phyloP scores from a whole-genome alignment of 2,797 vertebrate species.

The Danionella dracula region DNA sequence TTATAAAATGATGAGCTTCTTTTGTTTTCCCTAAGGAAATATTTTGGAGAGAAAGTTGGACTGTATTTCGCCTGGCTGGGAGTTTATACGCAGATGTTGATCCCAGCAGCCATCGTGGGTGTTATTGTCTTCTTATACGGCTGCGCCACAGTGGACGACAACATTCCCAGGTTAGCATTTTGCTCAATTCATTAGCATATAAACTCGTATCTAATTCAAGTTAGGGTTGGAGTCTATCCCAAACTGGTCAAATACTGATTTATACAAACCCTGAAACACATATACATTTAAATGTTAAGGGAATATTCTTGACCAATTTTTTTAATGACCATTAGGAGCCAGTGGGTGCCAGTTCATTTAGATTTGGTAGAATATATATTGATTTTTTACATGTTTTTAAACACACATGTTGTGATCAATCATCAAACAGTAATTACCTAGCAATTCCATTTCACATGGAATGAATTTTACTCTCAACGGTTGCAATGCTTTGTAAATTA shows the following conservation, averaged over 20 bases:
- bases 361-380: too few species aligned
- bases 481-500: background rate
- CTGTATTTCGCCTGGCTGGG: slow-evolving; percentile 97
- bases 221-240: too few species aligned
- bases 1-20: too few species aligned
- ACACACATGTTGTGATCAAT: background rate
- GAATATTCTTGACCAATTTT: too few species aligned
- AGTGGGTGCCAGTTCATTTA: too few species aligned
- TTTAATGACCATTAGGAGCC: too few species aligned
- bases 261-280: too few species aligned
- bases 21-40: slow-evolving; percentile 74
- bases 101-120: slow-evolving; percentile 88
- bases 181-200: background rate
- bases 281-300: too few species aligned
- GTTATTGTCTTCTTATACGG: slow-evolving; percentile 94
- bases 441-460: background rate
- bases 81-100: slow-evolving; percentile 96
- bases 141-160: slow-evolving; percentile 86
- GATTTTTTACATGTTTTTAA: too few species aligned
- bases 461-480: background rate
- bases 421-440: too few species aligned
- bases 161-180: slow-evolving; percentile 84
- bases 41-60: slow-evolving; percentile 95
- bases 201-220: too few species aligned
- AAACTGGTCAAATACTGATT: too few species aligned